phyloP scores from a whole-genome alignment of 2,113 vertebrate genomes.

The Oreochromis tanganicae region DNA sequence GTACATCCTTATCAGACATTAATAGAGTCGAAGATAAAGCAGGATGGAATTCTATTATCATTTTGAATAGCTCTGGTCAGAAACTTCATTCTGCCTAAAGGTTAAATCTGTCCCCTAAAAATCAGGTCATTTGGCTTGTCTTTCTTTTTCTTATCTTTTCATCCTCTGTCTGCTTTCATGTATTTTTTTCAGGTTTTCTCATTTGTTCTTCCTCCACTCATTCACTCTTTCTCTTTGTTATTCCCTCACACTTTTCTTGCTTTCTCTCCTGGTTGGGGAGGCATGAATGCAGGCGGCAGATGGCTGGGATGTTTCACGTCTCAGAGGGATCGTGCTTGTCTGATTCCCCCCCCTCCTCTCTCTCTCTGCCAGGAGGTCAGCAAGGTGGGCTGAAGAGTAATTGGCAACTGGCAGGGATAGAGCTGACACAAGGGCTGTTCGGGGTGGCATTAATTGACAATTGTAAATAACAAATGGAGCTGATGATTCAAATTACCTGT shows the following conservation, averaged over 20 bases:
- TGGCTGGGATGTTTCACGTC: constrained; percentile 67
- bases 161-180: not conserved
- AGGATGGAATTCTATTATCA: not conserved
- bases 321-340: constrained; percentile 60
- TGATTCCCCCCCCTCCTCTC: constrained; percentile 29
- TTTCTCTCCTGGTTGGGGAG: constrained; percentile 29
- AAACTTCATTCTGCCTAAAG: constrained; percentile 24
- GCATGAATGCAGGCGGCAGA: constrained; percentile 62
- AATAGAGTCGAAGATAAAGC: not conserved
- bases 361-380: constrained; percentile 70
- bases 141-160: constrained; percentile 5
- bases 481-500: constrained; percentile 72
- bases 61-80: not conserved
- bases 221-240: constrained; percentile 21
- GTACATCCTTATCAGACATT: not conserved
- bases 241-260: not conserved
- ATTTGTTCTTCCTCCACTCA: constrained; percentile 24
- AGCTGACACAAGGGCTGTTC: constrained; percentile 54
- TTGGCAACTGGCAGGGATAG: constrained; percentile 68
- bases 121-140: constrained; percentile 11
- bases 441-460: constrained; percentile 71
- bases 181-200: not conserved
- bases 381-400: constrained; percentile 76
- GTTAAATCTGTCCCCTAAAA: constrained; percentile 32
- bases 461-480: constrained; percentile 78